Base-by-base conservation (phyloP, 2,797 vertebrate genomes). In the Hozukius guyotensis region DNA sequence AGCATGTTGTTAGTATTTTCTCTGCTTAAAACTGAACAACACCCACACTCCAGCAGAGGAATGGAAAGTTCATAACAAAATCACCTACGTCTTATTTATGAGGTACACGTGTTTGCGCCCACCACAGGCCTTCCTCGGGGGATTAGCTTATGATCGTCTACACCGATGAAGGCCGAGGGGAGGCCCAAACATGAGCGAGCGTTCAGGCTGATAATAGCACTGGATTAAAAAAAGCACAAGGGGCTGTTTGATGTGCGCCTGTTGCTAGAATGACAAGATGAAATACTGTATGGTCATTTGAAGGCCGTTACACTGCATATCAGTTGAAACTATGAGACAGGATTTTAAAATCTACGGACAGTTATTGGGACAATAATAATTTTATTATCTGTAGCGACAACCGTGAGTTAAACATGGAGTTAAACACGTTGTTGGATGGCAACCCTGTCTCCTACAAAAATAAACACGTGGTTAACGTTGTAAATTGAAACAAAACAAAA, bases 11-110 rank as follows among this genome's bases (percentile, higher is more conserved):
- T 11, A 12, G 8, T 20, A 11, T 60, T n/a, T 64, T 52, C 29
- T 65, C 59, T 55, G 42, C 70, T 74, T 36, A 27, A 31, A 85
- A 29, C 70, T 32, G 20, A 56, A 53, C 8, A 64, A 73, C 64
- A 53, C 55, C 80, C 65, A 78, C 38, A 36, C 52, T 77, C 64
- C 59, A 62, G 73, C 31, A 80, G 73, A 75, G 13, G 5, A 61
- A 46, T 2, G 5, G 3, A 68, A 42, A 61, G 24, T 36, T 38
- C 24, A 31, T 12, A 55, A 59, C 13, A 25, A 60, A 13, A 53
- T 46, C 55, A 60, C 20, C 38, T 38, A 4, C 12, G 3, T 77
- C 27, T 24, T 38, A 59, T 59, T 76, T 46, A 31, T 66, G 38
- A 73, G 11, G 5, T 69, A 16, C 59, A 52, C 20, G 5, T 24